Evolutionary conservation across 2,888 invertebrate genomes (phyloP).

Genomic region (Atrina japonica): DNA sequence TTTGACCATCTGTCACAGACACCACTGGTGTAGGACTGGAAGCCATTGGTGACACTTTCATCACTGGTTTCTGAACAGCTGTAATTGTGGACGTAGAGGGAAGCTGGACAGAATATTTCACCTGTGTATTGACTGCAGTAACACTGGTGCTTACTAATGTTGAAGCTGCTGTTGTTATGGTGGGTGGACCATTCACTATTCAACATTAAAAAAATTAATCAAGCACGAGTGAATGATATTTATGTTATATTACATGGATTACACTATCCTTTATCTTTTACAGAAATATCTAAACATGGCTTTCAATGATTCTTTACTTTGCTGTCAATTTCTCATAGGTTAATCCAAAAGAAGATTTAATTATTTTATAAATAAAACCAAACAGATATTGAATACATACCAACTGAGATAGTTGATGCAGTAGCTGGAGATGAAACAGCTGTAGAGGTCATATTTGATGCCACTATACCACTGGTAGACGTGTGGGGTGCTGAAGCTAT

Average conservation of each 20-base stretch:
- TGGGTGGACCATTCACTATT: slow-evolving; percentile 62
- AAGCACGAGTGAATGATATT: no score
- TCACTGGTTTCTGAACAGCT: slow-evolving; percentile 68
- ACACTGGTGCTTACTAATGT: slow-evolving; percentile 45
- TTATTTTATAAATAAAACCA: no score
- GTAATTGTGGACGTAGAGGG: slow-evolving; percentile 45
- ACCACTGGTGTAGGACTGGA: background rate
- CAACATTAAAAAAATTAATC: no score
- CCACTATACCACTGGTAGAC: slow-evolving; percentile 27
- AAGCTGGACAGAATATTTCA: slow-evolving; percentile 58
- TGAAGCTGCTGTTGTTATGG: slow-evolving; percentile 55
- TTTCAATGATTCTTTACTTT: no score
- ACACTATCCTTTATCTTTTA: no score
- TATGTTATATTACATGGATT: no score
- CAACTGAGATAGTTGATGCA: slow-evolving; percentile 38
- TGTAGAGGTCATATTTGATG: slow-evolving; percentile 10
- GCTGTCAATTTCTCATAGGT: no score
- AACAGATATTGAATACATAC: no score
- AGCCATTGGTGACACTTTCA: slow-evolving; percentile 76
- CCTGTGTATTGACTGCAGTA: slow-evolving; percentile 55
- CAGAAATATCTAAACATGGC: no score
- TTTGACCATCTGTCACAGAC: no score
- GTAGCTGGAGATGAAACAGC: slow-evolving; percentile 20
- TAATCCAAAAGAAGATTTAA: no score
- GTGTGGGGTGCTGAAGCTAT: slow-evolving; percentile 61